Conservation (phyloP, 2,113 vertebrate genomes). For the Grallaria varia region DNA sequence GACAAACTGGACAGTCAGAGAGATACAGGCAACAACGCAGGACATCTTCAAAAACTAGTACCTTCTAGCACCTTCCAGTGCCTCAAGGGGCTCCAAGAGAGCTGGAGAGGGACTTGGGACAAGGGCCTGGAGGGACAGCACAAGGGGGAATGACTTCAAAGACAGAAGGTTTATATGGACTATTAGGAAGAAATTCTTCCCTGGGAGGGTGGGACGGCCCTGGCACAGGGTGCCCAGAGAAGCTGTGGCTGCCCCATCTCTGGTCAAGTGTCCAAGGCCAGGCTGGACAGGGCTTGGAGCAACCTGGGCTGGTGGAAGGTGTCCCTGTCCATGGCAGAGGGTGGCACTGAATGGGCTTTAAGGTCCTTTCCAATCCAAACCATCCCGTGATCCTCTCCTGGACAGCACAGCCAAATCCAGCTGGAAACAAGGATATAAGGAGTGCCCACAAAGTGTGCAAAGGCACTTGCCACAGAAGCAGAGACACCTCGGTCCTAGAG, state of each 20-base stretch:
- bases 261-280: not conserved
- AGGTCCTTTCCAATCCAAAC: not conserved
- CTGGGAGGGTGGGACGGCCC: no score
- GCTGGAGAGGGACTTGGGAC: not conserved
- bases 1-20: not conserved
- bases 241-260: no score
- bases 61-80: not conserved
- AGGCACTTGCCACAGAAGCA: not conserved
- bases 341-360: fast-evolving
- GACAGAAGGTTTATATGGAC: no score
- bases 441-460: fast-evolving
- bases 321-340: not conserved
- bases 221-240: no score
- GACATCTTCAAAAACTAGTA: not conserved
- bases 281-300: not conserved
- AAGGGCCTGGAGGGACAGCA: not conserved
- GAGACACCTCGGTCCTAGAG: fast-evolving
- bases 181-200: no score
- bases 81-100: not conserved
- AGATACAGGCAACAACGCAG: not conserved
- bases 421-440: not conserved
- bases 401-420: not conserved
- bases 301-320: not conserved
- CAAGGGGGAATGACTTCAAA: no score
- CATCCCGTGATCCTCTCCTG: not conserved